Base-by-base conservation (phyloP, 2,888 invertebrate genomes). In the Ceratothoa steindachneri region DNA sequence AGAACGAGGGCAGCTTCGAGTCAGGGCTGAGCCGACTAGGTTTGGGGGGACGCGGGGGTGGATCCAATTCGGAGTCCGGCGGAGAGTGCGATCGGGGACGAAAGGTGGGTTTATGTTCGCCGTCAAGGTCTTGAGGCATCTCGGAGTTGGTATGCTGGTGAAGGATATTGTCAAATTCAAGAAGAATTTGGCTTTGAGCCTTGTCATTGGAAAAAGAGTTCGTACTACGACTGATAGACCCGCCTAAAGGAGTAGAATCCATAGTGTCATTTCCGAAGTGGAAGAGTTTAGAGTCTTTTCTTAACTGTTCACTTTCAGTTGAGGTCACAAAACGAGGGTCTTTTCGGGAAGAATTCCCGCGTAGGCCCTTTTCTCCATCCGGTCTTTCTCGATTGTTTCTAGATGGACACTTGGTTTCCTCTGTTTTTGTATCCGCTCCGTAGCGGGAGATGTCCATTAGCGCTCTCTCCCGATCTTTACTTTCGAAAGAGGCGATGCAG, bases 131-230 rank as follows among this genome's bases (percentile, higher is more conserved):
- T n/a, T n/a, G n/a, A 29, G 71, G 71, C 24, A 74, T 53, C 9
- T 71, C 69, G 31, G 73, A 73, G 55, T 73, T 67, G 1, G 41
- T 72, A 24, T 77, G 77, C 27, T 77, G 77, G 19, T 72, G 60
- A 51, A 77, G 60, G 27, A 77, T 77, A 60, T 75, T 75, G 52
- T 77, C 77, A 27, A 77, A 74, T 66, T 77, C 77, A 22, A 77
- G 30, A 28, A 77, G 75, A n/a, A 77, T 74, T 53, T 77, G 74
- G 30, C 73, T 77, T 55, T 77, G 77, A 5, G 73, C 73, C 9
- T 69, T 77, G 71, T 77, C 75, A 7, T 74, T 69, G 29, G 72
- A 75, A 73, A 75, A 77, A 0, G 77, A 77, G 30, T 28, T 15
- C 41, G 41, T 41, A 15, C 41, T 75, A 72, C 15, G 75, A 72